phyloP scores from a whole-genome alignment of 2,113 vertebrate genomes.

The Cebus imitator region DNA sequence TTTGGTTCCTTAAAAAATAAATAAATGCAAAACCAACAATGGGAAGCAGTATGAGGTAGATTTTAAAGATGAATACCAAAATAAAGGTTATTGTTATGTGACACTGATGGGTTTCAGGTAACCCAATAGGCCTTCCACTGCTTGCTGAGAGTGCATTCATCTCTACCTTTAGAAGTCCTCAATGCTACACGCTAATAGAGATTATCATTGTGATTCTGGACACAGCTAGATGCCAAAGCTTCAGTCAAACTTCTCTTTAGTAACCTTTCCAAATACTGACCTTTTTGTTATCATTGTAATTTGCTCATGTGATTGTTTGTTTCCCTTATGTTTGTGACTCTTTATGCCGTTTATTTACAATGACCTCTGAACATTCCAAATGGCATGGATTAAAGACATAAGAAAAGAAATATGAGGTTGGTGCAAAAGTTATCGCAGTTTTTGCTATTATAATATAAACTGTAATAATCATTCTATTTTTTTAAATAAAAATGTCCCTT shows the following conservation, averaged over 20 bases:
- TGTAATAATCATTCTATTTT: not conserved
- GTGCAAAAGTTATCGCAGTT: too few relatives aligned
- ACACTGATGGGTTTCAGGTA: slow-evolving; percentile 48
- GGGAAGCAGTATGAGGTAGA: slow-evolving; percentile 55
- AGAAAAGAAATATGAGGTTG: not conserved
- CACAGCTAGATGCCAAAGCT: not conserved
- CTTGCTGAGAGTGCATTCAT: slow-evolving; percentile 67
- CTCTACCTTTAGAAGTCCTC: slow-evolving; percentile 37
- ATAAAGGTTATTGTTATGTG: slow-evolving; percentile 64
- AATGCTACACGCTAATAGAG: slow-evolving; percentile 12
- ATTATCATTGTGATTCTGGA: slow-evolving; percentile 62
- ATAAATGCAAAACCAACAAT: slow-evolving; percentile 54
- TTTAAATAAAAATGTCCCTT: not conserved
- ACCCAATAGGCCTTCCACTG: not conserved
- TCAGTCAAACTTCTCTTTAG: slow-evolving; percentile 2
- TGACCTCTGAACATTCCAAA: not conserved
- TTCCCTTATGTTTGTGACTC: not conserved
- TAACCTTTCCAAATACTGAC: slow-evolving; percentile 39
- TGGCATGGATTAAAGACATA: not conserved
- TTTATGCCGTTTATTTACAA: slow-evolving; percentile 48
- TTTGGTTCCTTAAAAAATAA: slow-evolving; percentile 53
- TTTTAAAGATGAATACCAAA: slow-evolving; percentile 62
- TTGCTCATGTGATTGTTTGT: slow-evolving; percentile 33
- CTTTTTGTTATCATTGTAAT: slow-evolving; percentile 37
- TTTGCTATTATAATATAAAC: too few relatives aligned